Evolutionary conservation across 2,888 invertebrate genomes (phyloP), one percentile per base, ranked within the genome.

Genomic region (Ormyrus rosae): DNA sequence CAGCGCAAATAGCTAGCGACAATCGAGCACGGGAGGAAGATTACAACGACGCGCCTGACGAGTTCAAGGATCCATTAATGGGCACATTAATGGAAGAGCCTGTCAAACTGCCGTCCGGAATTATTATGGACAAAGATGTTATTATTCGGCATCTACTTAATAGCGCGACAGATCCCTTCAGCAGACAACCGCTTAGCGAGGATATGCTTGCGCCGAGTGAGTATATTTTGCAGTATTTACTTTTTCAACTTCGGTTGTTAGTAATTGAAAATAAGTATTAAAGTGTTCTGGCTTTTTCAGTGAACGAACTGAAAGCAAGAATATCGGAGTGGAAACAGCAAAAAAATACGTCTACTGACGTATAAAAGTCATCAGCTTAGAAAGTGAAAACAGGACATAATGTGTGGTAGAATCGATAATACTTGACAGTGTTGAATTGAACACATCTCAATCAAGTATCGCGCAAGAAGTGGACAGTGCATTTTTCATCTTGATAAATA

Each of bases 91-190:
- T 99, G 98, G 95, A 95, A 6, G 98, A 99, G 91, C 99, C 99
- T 9, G 99, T 99, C 9, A 92, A 95, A 83, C 92, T 99, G 86
- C 98, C 98, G 2, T 97, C 97, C 82, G 97, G 98, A 81, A 91
- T 89, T 86, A 94, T 98, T 46, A 98, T 99, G 98, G 98, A 99
- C 91, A 94, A 98, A 81, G 94, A 97, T 53, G 96, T 98, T 85
- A 99, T 99, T 83, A 94, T 97, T 89, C 93, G 98, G 83, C 99
- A 99, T 92, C 92, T 99, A 88, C 93, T 99, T 85, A 99, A 99
- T 91, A 98, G 98, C 87, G 96, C 95, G 87, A 99, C 98, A 0
- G 99, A 99, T 92, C 99, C 99, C 0, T 99, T 99, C 92, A 99
- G 98, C 91, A 93, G 99, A 81, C 98, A 98, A 91, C 96, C 96